Base-by-base conservation (phyloP, 2,888 invertebrate genomes). In the Troides helena region DNA sequence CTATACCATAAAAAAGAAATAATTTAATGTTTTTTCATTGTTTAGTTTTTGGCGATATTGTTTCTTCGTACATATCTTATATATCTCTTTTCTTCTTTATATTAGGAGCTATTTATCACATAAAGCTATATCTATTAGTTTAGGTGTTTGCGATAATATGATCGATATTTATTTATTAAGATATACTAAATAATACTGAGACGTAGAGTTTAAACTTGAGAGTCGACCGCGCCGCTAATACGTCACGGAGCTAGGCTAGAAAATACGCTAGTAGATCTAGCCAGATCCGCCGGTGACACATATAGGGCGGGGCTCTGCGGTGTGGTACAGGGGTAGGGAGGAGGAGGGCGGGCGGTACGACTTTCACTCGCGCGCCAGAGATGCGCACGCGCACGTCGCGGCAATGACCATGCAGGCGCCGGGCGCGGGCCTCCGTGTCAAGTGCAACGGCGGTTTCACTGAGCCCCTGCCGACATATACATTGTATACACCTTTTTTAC, bases 301-400 rank as follows among this genome's bases (percentile, higher is more conserved):
- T 77, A 77, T 80, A 69, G 65, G 68, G 74, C 72, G 73, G 72
- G 65, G 73, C 63, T 67, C 68, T 12, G 72, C 71, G 64, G 62
- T 56, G 71, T 53, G 73, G 63, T 58, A 70, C 69, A 70, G 64
- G 73, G 68, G 63, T 72, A 65, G 70, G 60, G 64, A 69, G 69
- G 70, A 50, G 72, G 69, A 67, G 67, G 69, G 71, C 0, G 70
- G 72, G 72, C 64, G 69, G 71, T 70, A 76, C 80, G 85, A 89
- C 89, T 89, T 89, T 89, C 89, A 88, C 89, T 88, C 78, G 83
- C 84, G 79, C 80, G 80, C 78, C 78, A 76, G 81, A 82, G 85
- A 85, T 80, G 79, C 77, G 77, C 74, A 68, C 75, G 61, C 65
- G 65, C 69, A 65, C 39, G 68, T 59, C 78, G 80, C 85, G 86